Evolutionary conservation across 2,888 invertebrate species (phyloP).

Genomic region (Tromatobia lineatoria): DNA sequence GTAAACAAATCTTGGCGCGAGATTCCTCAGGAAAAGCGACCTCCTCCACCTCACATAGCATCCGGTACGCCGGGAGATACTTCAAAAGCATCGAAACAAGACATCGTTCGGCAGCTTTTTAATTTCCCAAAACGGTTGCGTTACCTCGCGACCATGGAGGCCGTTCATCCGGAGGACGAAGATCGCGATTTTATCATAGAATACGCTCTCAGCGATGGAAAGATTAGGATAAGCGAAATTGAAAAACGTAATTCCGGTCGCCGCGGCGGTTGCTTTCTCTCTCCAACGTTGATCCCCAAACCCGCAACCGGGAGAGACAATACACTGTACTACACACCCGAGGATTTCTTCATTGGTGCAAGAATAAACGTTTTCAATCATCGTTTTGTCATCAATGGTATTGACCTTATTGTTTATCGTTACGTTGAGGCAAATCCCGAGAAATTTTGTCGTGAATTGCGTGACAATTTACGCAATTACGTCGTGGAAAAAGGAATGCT

Average conservation of each 20-base stretch:
- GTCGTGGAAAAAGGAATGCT: conserved; percentile 86
- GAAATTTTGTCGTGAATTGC: conserved; percentile 90
- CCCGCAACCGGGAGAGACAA: conserved; percentile 90
- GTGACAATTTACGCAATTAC: conserved; percentile 90
- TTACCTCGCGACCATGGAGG: conserved; percentile 92
- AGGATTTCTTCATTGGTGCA: conserved; percentile 93
- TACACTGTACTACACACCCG: conserved; percentile 92
- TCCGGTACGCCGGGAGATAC: conserved; percentile 93
- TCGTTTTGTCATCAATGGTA: conserved; percentile 91
- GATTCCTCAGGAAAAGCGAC: conserved; percentile 26
- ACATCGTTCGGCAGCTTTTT: conserved; percentile 91
- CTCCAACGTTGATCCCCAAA: conserved; percentile 89
- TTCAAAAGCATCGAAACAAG: conserved; percentile 91
- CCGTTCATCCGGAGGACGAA: conserved; percentile 92
- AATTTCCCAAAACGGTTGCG: conserved; percentile 89
- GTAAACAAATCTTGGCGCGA: background rate
- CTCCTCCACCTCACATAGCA: conserved; percentile 89
- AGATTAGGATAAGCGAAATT: conserved; percentile 91
- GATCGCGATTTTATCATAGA: conserved; percentile 91
- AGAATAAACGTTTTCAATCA: conserved; percentile 91
- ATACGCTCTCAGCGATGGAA: conserved; percentile 92
- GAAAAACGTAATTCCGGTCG: conserved; percentile 91
- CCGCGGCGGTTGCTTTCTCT: conserved; percentile 91
- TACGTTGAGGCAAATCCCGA: conserved; percentile 91
- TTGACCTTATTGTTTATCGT: conserved; percentile 92